phyloP scores from a whole-genome alignment of 2,888 invertebrate genomes.

The Dioctria linearis region DNA sequence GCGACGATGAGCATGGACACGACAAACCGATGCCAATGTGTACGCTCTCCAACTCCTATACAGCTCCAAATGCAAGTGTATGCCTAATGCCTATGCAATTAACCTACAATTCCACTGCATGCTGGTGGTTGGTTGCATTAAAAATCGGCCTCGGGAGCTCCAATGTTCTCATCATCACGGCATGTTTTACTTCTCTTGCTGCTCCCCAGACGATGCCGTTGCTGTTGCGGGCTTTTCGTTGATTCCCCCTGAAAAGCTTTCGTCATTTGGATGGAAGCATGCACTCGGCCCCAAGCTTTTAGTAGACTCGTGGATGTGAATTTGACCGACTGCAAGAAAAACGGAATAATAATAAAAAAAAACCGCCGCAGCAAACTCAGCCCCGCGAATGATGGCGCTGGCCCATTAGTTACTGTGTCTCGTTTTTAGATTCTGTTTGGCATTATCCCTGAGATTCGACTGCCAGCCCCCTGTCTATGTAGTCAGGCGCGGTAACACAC shows the following conservation, averaged over 20 bases:
- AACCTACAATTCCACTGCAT: not conserved
- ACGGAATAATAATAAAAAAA: not conserved
- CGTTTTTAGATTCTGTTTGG: not conserved
- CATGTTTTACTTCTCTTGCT: conserved; percentile 17
- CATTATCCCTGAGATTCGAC: not conserved
- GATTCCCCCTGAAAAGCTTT: conserved; percentile 42
- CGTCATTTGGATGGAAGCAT: conserved; percentile 39
- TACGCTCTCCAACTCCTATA: too few species aligned
- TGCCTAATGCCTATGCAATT: not conserved
- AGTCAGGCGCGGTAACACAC: too few species aligned
- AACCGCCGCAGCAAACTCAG: conserved; percentile 16
- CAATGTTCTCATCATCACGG: not conserved
- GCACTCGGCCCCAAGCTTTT: conserved; percentile 34
- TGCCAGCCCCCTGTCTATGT: not conserved
- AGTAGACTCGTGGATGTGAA: conserved; percentile 49
- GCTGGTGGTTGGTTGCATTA: conserved; percentile 20
- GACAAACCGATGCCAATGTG: not conserved
- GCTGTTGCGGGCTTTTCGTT: conserved; percentile 10
- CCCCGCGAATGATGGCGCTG: not conserved
- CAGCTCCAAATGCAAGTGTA: not conserved
- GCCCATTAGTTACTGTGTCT: conserved; percentile 11
- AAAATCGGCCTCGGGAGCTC: conserved; percentile 22
- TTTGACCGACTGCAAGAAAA: conserved; percentile 46
- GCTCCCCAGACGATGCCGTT: conserved; percentile 10
- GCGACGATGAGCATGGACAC: not conserved